Evolutionary conservation across 2,797 vertebrate species (phyloP).

Genomic region (Propithecus deckenii): DNA sequence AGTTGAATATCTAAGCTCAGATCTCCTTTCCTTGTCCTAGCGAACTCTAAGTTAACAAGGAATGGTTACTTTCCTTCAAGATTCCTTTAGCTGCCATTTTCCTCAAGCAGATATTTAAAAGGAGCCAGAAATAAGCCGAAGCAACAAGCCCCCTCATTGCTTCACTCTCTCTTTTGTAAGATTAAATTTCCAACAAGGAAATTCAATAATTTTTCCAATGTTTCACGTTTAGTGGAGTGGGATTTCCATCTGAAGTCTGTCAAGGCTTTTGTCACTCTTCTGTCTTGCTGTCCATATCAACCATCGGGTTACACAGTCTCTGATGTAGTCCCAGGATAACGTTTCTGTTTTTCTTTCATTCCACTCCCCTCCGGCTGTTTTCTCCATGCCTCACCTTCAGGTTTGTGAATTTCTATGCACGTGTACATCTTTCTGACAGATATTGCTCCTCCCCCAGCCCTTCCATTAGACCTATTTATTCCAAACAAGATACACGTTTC

Average conservation of each 20-base stretch:
- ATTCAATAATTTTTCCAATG: background rate
- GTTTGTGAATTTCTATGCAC: background rate
- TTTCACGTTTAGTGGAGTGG: background rate
- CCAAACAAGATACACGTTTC: background rate
- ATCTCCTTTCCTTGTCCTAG: background rate
- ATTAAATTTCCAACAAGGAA: constrained; percentile 11
- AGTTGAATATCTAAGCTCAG: background rate
- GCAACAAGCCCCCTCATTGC: background rate
- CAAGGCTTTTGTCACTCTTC: background rate
- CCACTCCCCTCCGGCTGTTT: background rate
- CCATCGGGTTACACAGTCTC: background rate
- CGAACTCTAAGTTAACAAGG: background rate
- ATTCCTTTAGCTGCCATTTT: background rate
- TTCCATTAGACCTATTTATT: background rate
- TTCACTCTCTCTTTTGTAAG: background rate
- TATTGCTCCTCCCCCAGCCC: background rate
- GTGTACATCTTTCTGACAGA: background rate
- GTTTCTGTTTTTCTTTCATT: background rate
- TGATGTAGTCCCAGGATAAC: background rate
- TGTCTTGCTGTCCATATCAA: background rate
- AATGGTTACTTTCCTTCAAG: background rate
- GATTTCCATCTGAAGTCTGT: background rate
- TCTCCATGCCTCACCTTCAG: background rate
- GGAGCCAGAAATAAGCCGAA: background rate
- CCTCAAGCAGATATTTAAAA: background rate